Evolutionary conservation across 2,888 invertebrate genomes (phyloP).

Genomic region (Atrina japonica): DNA sequence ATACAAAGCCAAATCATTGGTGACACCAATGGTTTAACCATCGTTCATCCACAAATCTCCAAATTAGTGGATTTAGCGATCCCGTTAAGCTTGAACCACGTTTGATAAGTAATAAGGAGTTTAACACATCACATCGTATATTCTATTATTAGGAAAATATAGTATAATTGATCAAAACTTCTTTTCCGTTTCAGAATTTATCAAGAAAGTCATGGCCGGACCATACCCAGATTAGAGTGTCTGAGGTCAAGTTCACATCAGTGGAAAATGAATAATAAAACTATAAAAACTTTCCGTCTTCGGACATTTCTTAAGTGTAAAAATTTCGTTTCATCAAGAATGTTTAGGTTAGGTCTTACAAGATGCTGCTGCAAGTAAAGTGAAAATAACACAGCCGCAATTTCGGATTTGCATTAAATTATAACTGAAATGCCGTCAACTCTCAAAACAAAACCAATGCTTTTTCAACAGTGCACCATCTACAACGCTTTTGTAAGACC

Average conservation of each 20-base stretch:
- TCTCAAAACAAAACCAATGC: neutral
- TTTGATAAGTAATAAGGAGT: too few relatives aligned
- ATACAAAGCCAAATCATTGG: too few relatives aligned
- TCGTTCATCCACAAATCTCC: too few relatives aligned
- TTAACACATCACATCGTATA: too few relatives aligned
- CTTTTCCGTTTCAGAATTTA: slow-evolving; percentile 93
- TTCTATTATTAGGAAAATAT: too few relatives aligned
- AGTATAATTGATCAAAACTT: too few relatives aligned
- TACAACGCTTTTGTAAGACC: slow-evolving; percentile 57
- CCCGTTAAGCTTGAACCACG: too few relatives aligned
- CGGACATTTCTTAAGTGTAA: slow-evolving; percentile 6
- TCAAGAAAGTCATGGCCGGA: slow-evolving; percentile 91
- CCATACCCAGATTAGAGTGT: slow-evolving; percentile 52
- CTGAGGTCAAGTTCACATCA: neutral
- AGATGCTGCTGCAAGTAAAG: slow-evolving; percentile 46
- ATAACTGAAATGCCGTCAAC: slow-evolving; percentile 27
- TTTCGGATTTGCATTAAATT: slow-evolving; percentile 8
- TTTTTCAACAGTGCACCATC: slow-evolving; percentile 9
- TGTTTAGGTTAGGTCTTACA: slow-evolving; percentile 53
- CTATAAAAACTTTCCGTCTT: slow-evolving; percentile 7
- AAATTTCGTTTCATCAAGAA: slow-evolving; percentile 17
- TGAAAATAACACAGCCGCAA: slow-evolving; percentile 9
- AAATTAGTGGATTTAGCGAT: too few relatives aligned
- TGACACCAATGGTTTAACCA: too few relatives aligned
- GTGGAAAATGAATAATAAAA: neutral